A percentile compares a stretch with the other conserved stretches of the same genome.
phyloP scores from a whole-genome alignment of 2,888 invertebrate species.

The Heliconius charithonia region DNA sequence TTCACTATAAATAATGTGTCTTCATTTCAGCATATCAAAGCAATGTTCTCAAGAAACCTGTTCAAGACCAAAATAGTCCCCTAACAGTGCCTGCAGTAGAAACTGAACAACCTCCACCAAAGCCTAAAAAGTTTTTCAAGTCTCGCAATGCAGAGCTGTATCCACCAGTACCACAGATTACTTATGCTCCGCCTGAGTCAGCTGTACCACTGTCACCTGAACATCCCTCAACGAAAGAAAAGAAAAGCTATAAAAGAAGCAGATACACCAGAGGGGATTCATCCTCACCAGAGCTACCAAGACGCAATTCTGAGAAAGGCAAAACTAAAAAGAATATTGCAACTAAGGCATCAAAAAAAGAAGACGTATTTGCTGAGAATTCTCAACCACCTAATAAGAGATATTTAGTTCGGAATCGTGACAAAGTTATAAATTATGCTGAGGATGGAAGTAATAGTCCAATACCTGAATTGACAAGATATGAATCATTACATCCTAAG shows the following conservation, averaged over 20 bases:
- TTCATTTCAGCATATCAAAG: conserved; percentile 72
- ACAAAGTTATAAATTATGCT: conserved; percentile 86
- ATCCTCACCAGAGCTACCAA: conserved; percentile 77
- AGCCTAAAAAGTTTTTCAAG: conserved; percentile 96
- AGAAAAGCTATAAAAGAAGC: conserved; percentile 69
- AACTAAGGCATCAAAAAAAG: conserved; percentile 76
- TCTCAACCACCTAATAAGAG: conserved; percentile 80
- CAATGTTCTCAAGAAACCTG: conserved; percentile 74
- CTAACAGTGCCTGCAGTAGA: conserved; percentile 81
- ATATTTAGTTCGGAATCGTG: conserved; percentile 81
- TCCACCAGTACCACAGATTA: conserved; percentile 81
- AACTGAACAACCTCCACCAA: conserved; percentile 83
- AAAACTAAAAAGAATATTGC: conserved; percentile 74
- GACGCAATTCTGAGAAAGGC: conserved; percentile 73
- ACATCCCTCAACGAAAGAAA: conserved; percentile 74
- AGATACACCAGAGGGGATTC: conserved; percentile 74
- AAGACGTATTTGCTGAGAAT: conserved; percentile 68
- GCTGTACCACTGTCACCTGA: conserved; percentile 77
- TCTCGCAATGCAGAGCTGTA: conserved; percentile 89
- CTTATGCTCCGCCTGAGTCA: conserved; percentile 78
- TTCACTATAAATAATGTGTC: neutral
- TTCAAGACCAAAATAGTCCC: conserved; percentile 82
- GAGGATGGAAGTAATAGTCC: conserved; percentile 84
- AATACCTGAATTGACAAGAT: conserved; percentile 74
- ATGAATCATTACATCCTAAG: conserved; percentile 69